Evolutionary conservation across 2,888 invertebrate species (phyloP), one percentile per base, ranked within the genome.

Genomic region (Lomographa bimaculata): DNA sequence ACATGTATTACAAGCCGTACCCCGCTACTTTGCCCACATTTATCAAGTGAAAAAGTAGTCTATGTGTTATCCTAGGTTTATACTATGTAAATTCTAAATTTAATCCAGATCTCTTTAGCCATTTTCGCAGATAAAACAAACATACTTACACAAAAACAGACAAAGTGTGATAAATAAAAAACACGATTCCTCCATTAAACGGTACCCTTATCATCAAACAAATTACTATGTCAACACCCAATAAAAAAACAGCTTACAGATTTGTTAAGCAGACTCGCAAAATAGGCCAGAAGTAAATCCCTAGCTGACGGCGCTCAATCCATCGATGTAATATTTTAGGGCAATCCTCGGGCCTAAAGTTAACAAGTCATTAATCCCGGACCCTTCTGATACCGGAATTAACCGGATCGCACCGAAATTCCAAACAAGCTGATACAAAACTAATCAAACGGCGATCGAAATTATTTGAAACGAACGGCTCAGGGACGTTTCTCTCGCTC

Each of bases 351-450:
- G 33, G 51, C 43, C 50, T 46, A 37, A 43, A 56, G 46, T 59
- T 51, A 56, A 56, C 45, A 56, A 50, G 43, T 50, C 47, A 54
- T 60, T 54, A 60, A 57, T 48, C 50, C 56, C 34, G 39, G 50
- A 49, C 49, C 54, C 47, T 32, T 41, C 40, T 30, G 29, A 46
- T 46, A 30, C 39, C 46, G 50, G 57, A 50, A 48, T 50, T 53
- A 45, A 37, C 46, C 21, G 44, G 46, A 47, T 51, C 42, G 34
- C 36, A 44, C 50, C 45, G 46, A 50, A 52, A 48, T 50, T 40
- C 44, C 37, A 30, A 49, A 49, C 55, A 50, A 49, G 43, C 47
- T 50, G 44, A 51, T 52, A 45, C 44, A 46, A 54, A 53, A 57
- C 52, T 59, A 57, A 56, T 60, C 47, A 57, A 59, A 57, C 46